These are phyloP conservation scores for Neotoma lepida DNA, from an alignment of 2,113 vertebrate genomes.

Conservation along the genomic window DNA sequence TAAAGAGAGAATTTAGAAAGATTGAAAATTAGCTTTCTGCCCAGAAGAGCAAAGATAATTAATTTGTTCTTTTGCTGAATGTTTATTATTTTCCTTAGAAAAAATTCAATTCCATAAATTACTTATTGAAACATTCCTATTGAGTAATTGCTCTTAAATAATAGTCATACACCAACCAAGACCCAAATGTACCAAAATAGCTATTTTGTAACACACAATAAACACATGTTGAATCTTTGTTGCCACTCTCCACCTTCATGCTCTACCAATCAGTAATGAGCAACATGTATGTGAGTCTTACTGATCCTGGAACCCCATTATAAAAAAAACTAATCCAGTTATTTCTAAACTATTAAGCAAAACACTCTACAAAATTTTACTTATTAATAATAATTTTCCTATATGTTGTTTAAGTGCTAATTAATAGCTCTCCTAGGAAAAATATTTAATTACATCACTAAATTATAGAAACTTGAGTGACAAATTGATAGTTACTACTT, in stretches of 20 bases:
- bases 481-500: conserved; percentile 8
- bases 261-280: not conserved
- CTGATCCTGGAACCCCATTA: not conserved
- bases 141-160: not conserved
- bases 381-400: not conserved
- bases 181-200: not conserved
- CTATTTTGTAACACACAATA: not conserved
- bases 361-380: not conserved
- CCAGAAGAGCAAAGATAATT: not conserved
- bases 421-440: not conserved
- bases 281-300: not conserved
- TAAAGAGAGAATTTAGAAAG: not conserved
- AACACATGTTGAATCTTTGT: not conserved
- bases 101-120: not conserved
- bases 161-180: not conserved
- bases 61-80: not conserved
- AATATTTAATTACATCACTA: not conserved
- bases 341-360: conserved; percentile 33
- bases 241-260: not conserved
- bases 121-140: not conserved
- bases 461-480: not conserved
- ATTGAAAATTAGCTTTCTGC: not conserved
- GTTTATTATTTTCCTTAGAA: not conserved
- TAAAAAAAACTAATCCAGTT: not conserved
- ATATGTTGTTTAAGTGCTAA: not conserved